A percentile compares a stretch with the other conserved stretches of the same genome.
Conservation (phyloP, 1,140 invertebrate genomes). For the Rhysida immarginata region DNA sequence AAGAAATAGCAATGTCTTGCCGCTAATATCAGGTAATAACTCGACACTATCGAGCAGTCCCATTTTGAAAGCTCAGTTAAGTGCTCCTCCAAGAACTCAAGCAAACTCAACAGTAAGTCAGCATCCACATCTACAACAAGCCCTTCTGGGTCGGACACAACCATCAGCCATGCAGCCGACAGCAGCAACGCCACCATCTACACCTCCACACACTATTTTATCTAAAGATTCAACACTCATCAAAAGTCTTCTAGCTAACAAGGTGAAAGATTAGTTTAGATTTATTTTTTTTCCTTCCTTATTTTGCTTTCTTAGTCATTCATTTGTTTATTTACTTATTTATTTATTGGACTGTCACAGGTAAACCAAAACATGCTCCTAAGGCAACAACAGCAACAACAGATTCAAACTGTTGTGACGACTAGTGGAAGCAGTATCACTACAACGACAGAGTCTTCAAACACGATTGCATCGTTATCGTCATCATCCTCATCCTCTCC, state of each 20-base stretch:
- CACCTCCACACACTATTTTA: conserved; percentile 3
- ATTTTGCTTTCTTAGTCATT: not conserved
- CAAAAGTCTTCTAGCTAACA: conserved; percentile 69
- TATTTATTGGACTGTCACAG: too few relatives aligned
- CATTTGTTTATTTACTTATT: not conserved
- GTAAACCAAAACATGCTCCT: conserved; percentile 16
- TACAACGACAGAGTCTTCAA: not conserved
- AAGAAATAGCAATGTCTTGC: too few relatives aligned
- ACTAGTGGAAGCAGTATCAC: not conserved
- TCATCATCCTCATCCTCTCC: not conserved
- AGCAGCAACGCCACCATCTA: conserved; percentile 7
- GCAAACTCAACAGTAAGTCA: conserved; percentile 17
- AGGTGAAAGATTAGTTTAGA: conserved; percentile 37
- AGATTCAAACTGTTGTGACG: not conserved
- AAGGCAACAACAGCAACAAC: conserved; percentile 8
- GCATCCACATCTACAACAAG: conserved; percentile 5
- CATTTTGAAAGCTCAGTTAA: conserved; percentile 60
- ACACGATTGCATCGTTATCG: not conserved
- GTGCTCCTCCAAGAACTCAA: conserved; percentile 44
- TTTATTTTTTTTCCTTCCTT: not conserved
- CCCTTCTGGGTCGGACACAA: conserved; percentile 1
- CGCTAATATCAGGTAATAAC: too few relatives aligned
- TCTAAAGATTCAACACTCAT: conserved; percentile 42
- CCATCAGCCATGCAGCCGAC: conserved; percentile 5
- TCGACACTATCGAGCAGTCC: too few relatives aligned